Evolutionary conservation across 2,888 invertebrate genomes (phyloP).

Genomic region (Andrena chrysosceles): DNA sequence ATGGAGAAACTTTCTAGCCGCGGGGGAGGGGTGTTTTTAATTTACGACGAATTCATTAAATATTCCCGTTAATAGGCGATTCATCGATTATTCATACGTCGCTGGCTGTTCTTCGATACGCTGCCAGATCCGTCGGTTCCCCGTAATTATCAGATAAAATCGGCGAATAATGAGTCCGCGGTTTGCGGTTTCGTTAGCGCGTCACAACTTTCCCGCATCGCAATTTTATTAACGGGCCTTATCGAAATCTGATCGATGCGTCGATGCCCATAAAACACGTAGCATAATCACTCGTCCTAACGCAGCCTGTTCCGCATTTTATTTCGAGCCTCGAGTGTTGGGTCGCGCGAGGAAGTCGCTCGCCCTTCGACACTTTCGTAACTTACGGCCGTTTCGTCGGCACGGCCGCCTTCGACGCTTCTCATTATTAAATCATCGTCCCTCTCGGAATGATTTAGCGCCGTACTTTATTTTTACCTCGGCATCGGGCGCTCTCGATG

Average conservation of each 20-base stretch:
- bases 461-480: slow-evolving; percentile 51
- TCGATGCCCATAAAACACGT: slow-evolving; percentile 1
- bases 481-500: slow-evolving; percentile 32
- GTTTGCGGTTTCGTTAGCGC: slow-evolving; percentile 26
- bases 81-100: slow-evolving; percentile 26
- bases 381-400: slow-evolving; percentile 8
- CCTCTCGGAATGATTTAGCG: slow-evolving; percentile 36
- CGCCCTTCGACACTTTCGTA: slow-evolving; percentile 1
- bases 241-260: slow-evolving; percentile 32
- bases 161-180: slow-evolving; percentile 9
- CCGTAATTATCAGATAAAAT: slow-evolving; percentile 23
- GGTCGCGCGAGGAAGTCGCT: background rate
- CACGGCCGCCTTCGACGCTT: background rate
- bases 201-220: slow-evolving; percentile 28
- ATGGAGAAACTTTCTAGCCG: slow-evolving; percentile 35
- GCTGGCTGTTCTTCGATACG: background rate
- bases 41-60: slow-evolving; percentile 36
- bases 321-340: background rate
- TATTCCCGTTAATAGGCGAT: slow-evolving; percentile 33
- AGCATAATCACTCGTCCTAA: background rate
- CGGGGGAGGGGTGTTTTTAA: slow-evolving; percentile 19
- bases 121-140: background rate
- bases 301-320: background rate
- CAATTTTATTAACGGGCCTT: slow-evolving; percentile 27
- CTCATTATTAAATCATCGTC: slow-evolving; percentile 51